Evolutionary conservation across 92 coral and sea anemone species (phyloP).

Genomic region (Plumapathes pennacea): DNA sequence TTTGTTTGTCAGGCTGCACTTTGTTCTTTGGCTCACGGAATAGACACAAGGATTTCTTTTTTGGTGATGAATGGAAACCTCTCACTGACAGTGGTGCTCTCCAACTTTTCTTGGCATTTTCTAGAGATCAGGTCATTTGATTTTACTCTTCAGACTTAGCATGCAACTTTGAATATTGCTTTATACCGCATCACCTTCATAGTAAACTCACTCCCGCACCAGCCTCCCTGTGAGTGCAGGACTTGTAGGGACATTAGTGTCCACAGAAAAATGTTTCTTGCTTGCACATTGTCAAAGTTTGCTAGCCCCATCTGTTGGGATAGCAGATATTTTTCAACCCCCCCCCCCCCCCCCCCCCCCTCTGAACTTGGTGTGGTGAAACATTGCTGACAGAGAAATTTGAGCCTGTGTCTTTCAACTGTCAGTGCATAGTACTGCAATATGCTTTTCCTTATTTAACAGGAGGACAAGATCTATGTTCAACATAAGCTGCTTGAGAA

Average conservation of each 20-base stretch:
- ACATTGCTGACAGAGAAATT: too few relatives aligned
- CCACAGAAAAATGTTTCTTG: too few relatives aligned
- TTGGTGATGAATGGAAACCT: conserved; percentile 79
- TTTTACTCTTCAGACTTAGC: neutral
- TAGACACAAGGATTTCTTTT: conserved; percentile 76
- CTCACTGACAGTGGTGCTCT: conserved; percentile 48
- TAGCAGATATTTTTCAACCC: too few relatives aligned
- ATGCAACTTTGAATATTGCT: conserved; percentile 3
- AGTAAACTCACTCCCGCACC: neutral
- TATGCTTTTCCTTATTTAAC: conserved; percentile 4
- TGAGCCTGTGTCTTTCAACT: too few relatives aligned
- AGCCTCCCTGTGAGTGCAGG: neutral
- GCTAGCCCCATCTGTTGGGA: too few relatives aligned
- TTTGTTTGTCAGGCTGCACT: conserved; percentile 47
- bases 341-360: too few relatives aligned
- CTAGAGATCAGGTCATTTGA: conserved; percentile 92
- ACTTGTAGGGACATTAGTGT: too few relatives aligned
- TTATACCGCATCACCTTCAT: neutral
- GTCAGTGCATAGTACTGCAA: neutral
- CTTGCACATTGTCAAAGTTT: too few relatives aligned
- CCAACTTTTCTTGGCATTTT: conserved; percentile 77
- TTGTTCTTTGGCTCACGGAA: conserved; percentile 94
- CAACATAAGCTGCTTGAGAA: conserved; percentile 78
- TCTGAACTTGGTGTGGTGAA: too few relatives aligned
- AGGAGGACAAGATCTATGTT: conserved; percentile 92